These are phyloP conservation scores for Manacus vitellinus DNA, from an alignment of 2,113 vertebrate genomes.

Conservation along the genomic window DNA sequence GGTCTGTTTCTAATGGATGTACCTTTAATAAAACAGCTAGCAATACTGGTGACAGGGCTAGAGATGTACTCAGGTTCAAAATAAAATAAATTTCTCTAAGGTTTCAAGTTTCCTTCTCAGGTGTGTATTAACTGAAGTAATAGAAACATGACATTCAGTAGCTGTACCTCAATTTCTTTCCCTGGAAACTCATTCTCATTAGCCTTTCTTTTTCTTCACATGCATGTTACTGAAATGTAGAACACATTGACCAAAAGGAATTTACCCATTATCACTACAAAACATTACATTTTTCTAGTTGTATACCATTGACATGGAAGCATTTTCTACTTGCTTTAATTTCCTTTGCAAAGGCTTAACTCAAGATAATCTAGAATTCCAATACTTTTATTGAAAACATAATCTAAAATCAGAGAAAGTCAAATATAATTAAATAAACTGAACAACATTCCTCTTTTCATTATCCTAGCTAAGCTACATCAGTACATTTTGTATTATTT, in stretches of 20 bases:
- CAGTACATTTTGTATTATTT: neutral
- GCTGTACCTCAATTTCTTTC: neutral
- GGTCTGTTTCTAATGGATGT: neutral
- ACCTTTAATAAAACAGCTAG: neutral
- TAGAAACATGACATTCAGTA: neutral
- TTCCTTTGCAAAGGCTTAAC: neutral
- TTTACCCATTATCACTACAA: neutral
- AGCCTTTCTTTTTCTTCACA: accelerated
- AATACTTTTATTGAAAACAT: neutral
- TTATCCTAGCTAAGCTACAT: neutral
- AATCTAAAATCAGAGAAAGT: neutral
- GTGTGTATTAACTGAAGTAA: neutral
- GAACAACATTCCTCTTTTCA: neutral
- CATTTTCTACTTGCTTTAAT: neutral
- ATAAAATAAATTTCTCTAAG: neutral
- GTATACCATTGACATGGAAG: neutral
- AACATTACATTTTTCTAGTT: neutral
- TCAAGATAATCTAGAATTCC: neutral
- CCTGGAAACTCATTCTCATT: neutral
- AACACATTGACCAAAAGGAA: neutral
- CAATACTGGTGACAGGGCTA: neutral
- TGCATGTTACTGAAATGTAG: neutral
- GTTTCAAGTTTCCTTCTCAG: neutral
- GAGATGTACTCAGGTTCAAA: neutral
- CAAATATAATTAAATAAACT: neutral